phyloP scores from a whole-genome alignment of 2,113 vertebrate species.

The Carassius auratus region DNA sequence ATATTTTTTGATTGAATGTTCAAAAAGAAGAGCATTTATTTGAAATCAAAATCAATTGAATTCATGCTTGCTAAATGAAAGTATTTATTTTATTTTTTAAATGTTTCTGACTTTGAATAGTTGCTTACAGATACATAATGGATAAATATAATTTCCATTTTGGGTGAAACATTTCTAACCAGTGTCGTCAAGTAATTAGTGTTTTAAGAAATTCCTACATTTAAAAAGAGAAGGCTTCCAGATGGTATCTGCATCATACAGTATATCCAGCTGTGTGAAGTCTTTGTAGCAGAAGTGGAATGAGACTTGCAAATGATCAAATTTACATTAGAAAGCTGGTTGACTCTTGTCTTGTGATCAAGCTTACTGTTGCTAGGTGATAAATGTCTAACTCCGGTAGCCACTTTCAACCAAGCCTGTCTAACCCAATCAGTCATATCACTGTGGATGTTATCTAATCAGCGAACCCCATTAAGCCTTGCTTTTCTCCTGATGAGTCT shows the following conservation, averaged over 20 bases:
- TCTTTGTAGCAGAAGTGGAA: neutral
- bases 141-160: neutral
- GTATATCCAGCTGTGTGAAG: neutral
- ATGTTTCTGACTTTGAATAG: too few species aligned
- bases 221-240: neutral
- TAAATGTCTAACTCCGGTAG: neutral
- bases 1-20: too few species aligned
- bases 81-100: too few species aligned
- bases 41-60: too few species aligned
- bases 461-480: slow-evolving; percentile 36
- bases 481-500: slow-evolving; percentile 52
- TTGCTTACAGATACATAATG: too few species aligned
- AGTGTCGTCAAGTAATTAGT: neutral
- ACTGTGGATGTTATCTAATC: slow-evolving; percentile 11
- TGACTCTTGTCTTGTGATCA: neutral
- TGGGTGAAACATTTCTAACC: too few species aligned
- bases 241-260: too few species aligned
- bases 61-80: too few species aligned
- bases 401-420: slow-evolving; percentile 4
- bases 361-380: slow-evolving; percentile 22
- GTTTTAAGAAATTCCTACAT: neutral
- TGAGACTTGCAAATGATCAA: slow-evolving; percentile 1
- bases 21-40: too few species aligned
- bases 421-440: slow-evolving; percentile 44
- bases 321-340: neutral